Conservation (phyloP, 1,140 invertebrate species). For the Bombus terrestris region DNA sequence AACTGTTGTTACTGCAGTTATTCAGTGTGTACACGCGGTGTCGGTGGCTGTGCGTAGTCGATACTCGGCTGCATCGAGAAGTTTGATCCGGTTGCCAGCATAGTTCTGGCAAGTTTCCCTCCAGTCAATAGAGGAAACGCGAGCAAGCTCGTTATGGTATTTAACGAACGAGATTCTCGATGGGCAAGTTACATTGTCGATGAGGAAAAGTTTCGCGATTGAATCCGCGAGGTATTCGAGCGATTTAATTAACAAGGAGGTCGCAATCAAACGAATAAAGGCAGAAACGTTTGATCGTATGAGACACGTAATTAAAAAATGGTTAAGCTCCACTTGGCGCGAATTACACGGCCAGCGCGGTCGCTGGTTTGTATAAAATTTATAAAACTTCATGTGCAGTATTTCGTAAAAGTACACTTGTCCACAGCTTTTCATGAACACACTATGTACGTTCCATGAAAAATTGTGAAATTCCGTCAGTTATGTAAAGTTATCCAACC, state of each 20-base stretch:
- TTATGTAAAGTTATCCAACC: too few relatives aligned
- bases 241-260: neutral
- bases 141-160: neutral
- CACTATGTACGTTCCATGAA: too few relatives aligned
- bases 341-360: neutral
- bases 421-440: too few relatives aligned
- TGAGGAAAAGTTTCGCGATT: neutral
- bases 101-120: constrained; percentile 1
- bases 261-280: neutral
- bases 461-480: too few relatives aligned
- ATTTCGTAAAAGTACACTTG: too few relatives aligned
- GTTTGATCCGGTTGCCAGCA: constrained; percentile 7
- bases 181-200: neutral
- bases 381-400: neutral
- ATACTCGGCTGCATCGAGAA: neutral
- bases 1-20: constrained; percentile 9
- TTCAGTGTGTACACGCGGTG: neutral
- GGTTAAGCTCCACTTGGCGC: neutral
- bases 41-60: neutral
- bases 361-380: neutral
- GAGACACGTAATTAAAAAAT: neutral
- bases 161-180: neutral
- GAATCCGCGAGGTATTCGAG: constrained; percentile 6
- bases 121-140: neutral
- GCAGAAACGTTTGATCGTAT: neutral